Evolutionary conservation across 2,888 invertebrate genomes (phyloP).

Genomic region (Amblyjoppa fuscipennis): DNA sequence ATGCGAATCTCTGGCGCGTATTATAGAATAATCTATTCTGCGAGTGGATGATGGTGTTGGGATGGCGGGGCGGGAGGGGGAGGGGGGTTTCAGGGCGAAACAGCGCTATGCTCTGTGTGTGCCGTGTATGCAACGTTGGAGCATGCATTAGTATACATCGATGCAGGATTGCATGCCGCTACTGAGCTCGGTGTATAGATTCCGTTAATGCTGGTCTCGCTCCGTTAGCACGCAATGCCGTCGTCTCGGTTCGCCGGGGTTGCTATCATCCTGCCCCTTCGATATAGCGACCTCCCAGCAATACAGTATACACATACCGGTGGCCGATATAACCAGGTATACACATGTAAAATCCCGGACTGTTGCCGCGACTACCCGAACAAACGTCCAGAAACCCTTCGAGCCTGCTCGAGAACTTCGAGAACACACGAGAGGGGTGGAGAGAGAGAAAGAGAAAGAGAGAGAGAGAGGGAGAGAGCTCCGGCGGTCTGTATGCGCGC

Average conservation of each 20-base stretch:
- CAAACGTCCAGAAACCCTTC: constrained; percentile 15
- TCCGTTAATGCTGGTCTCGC: constrained; percentile 60
- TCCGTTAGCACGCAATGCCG: constrained; percentile 68
- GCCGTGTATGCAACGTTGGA: not conserved
- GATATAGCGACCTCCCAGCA: not conserved
- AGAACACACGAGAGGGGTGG: constrained; percentile 19
- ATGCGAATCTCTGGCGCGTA: constrained; percentile 75
- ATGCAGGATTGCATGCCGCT: constrained; percentile 65
- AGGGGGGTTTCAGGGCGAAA: not conserved
- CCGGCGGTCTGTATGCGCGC: constrained; percentile 7
- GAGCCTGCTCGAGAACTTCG: constrained; percentile 33
- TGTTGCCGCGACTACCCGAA: not conserved
- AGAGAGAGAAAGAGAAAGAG: not conserved
- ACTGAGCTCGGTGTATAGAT: constrained; percentile 38
- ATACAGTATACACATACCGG: not conserved
- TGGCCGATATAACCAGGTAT: not conserved
- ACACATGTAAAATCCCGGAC: constrained; percentile 1
- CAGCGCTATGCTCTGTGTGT: constrained; percentile 51
- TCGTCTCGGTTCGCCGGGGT: constrained; percentile 44
- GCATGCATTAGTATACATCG: constrained; percentile 37
- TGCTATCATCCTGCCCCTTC: constrained; percentile 50
- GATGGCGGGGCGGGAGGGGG: constrained; percentile 37
- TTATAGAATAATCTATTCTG: constrained; percentile 79
- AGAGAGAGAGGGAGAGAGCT: constrained; percentile 24
- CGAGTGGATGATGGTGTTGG: constrained; percentile 75